These are phyloP conservation scores for Alouatta palliata DNA, from an alignment of 2,113 vertebrate genomes.

Conservation along the genomic window DNA sequence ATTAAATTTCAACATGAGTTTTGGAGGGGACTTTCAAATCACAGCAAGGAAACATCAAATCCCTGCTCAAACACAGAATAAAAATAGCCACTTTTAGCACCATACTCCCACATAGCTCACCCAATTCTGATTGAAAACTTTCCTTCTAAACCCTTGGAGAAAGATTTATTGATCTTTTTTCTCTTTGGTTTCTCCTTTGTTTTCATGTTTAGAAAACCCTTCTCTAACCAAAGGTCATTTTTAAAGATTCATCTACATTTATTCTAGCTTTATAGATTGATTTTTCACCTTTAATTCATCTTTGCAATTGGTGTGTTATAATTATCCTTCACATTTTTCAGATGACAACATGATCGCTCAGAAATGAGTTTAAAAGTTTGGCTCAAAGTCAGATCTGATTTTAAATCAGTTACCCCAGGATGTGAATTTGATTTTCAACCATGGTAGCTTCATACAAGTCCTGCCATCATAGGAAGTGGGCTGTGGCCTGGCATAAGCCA, in stretches of 20 bases:
- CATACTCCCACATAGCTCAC: neutral
- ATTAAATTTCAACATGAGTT: neutral
- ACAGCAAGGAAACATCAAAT: neutral
- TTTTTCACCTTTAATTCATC: slow-evolving; percentile 25
- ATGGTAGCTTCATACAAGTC: neutral
- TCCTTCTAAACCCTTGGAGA: neutral
- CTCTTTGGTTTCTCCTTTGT: neutral
- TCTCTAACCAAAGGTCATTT: neutral
- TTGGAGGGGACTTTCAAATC: neutral
- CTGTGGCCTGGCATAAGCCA: neutral
- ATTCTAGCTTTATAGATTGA: neutral
- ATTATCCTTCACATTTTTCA: slow-evolving; percentile 1
- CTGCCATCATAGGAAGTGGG: neutral
- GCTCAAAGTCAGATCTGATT: neutral
- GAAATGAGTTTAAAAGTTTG: slow-evolving; percentile 35
- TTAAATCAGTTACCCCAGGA: neutral
- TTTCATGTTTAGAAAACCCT: neutral
- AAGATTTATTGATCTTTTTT: neutral
- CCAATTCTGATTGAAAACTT: neutral
- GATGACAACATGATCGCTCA: neutral
- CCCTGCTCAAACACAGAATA: neutral
- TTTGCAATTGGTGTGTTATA: neutral
- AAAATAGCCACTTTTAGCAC: neutral
- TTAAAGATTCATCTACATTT: neutral
- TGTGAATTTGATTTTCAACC: slow-evolving; percentile 15